Base-by-base conservation (phyloP, 2,888 invertebrate species). In the Rugalucina vietnamica region DNA sequence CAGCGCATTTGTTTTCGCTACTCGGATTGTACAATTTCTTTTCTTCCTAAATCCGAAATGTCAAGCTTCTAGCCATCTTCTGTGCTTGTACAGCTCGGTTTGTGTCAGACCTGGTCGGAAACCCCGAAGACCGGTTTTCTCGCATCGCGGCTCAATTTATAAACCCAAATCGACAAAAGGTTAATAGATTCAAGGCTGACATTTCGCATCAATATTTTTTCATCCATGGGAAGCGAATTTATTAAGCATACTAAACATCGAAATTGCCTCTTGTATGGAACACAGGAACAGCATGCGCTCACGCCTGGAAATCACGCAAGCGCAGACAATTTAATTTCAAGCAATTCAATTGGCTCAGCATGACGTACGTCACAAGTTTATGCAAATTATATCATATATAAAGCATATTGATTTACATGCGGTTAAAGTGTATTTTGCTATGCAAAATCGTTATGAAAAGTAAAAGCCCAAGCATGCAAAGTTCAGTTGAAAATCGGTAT, bases 301-400 rank as follows among this genome's bases (percentile, higher is more conserved):
- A 43, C 82, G 34, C 37, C 54, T 43, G 76, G 79, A 57, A 43
- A 78, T 82, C 85, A 79, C 82, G 79, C 76, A 76, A 77, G 74
- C 84, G 78, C 80, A 75, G 70, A 57, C 80, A 82, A 78, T 86
- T 85, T 85, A 84, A 84, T 84, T 84, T 84, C 77, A 86, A 78
- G 76, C 77, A 69, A 81, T 86, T 82, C 84, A 84, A 84, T 70
- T 71, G 60, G 37, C 78, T 14, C 86, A 54, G 70, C 75, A 69
- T 75, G 84, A 14, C 65, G 34, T 37, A 39, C 84, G 72, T 76
- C 77, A 84, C 77, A 83, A 43, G 71, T 77, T 72, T 81, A 88
- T 88, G 88, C 88, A 88, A 88, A 88, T 86, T 80, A 80, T 79
- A 78, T 82, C 76, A 87, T 85, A 85, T 84, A 85, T 76, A 78